Base-by-base conservation (phyloP, 2,888 invertebrate species). In the Theristus sp. region DNA sequence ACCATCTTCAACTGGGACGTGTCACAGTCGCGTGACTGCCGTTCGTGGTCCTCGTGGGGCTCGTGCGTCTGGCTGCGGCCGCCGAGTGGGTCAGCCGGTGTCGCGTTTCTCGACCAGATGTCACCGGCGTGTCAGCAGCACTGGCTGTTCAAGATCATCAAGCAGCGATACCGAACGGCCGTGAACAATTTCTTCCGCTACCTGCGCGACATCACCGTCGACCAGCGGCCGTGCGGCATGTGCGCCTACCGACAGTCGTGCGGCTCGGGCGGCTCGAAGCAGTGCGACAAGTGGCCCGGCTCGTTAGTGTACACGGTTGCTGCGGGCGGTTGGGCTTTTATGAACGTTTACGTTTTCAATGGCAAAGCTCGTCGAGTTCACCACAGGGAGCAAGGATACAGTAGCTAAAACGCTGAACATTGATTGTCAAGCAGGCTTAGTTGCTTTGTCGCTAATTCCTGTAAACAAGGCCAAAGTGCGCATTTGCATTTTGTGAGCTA, bases 161-260 rank as follows among this genome's bases (percentile, higher is more conserved):
- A 25, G 2, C 20, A 24, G 17, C 13, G 25, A 6, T 59, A 10
- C 25, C 54, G 59, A 22, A 2, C 67, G 66, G 71, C 71, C 20
- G 68, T 71, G 63, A 65, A 67, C 63, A 71, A 71, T 65, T 70
- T 71, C 63, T 71, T 69, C 64, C 66, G 66, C 59, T 71, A 71
- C 59, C 60, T 71, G 56, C 61, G 69, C 25, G 68, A 68, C 22
- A 65, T 69, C 10, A 71, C 71, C 3, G 46, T 65, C 22, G 68
- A 68, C 55, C 68, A 69, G 49, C 65, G 67, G 28, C 28, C 60
- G 22, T 60, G 60, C 56, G 60, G 60, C 55, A 56, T 60, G 60
- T 60, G 60, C 56, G 38, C 56, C 28, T 60, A 60, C 47, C 20
- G 60, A n/a, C 60, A 60, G 56, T 27, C 28, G 26, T 60, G 60